These are phyloP conservation scores for Atrina japonica DNA, from an alignment of 2,888 invertebrate species.

Conservation along the genomic window DNA sequence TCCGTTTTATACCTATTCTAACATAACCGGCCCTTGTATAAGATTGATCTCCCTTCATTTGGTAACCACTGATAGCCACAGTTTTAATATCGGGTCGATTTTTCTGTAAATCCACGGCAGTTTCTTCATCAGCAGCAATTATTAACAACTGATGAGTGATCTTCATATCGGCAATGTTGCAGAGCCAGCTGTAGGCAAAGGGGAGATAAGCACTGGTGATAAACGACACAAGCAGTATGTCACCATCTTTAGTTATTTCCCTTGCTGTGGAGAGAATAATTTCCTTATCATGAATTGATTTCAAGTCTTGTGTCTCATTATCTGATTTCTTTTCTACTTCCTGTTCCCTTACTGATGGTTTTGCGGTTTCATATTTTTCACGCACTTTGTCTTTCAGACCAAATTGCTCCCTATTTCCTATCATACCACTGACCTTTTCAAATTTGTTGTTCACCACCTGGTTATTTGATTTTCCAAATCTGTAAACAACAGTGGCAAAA, in stretches of 20 bases:
- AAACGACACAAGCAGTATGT: conserved; percentile 60
- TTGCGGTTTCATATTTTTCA: too few relatives aligned
- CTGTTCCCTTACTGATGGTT: too few relatives aligned
- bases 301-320: too few relatives aligned
- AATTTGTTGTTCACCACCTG: too few relatives aligned
- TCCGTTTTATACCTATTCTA: conserved; percentile 60
- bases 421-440: too few relatives aligned
- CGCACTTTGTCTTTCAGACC: too few relatives aligned
- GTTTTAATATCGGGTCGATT: conserved; percentile 61
- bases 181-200: conserved; percentile 64
- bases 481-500: too few relatives aligned
- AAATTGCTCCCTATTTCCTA: too few relatives aligned
- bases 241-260: conserved; percentile 38
- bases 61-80: conserved; percentile 44
- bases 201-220: conserved; percentile 65
- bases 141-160: conserved; percentile 60
- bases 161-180: conserved; percentile 64
- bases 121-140: conserved; percentile 59
- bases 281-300: too few relatives aligned
- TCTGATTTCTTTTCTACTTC: too few relatives aligned
- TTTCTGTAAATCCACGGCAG: conserved; percentile 49
- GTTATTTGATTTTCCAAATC: too few relatives aligned
- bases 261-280: conserved; percentile 42
- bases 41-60: conserved; percentile 54
- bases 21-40: conserved; percentile 66